Conservation (phyloP, 2,797 vertebrate genomes). For the Acanthopagrus latus region DNA sequence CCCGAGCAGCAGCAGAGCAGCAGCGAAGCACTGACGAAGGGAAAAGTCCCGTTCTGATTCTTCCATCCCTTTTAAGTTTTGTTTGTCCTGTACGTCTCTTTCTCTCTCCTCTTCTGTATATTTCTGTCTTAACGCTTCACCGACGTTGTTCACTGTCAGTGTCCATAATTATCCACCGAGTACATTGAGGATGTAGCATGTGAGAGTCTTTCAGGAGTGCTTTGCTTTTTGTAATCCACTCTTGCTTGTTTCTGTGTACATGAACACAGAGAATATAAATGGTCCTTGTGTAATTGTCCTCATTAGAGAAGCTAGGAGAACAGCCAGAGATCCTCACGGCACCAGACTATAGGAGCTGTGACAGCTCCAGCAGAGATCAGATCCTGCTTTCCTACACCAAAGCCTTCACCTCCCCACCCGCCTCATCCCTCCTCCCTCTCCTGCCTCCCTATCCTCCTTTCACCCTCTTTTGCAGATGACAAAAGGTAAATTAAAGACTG, state of each 20-base stretch:
- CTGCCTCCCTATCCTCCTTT: background rate
- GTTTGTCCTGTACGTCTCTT: background rate
- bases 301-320: slow-evolving; percentile 63
- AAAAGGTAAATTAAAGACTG: background rate
- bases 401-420: slow-evolving; percentile 29
- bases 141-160: background rate
- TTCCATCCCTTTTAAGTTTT: background rate
- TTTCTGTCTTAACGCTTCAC: background rate
- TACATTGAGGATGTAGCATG: slow-evolving; percentile 18
- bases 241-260: slow-evolving; percentile 27
- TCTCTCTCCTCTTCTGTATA: background rate
- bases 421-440: background rate
- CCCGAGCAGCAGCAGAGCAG: slow-evolving; percentile 2
- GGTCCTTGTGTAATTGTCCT: slow-evolving; percentile 70
- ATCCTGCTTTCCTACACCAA: slow-evolving; percentile 47
- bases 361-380: slow-evolving; percentile 66
- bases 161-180: slow-evolving; percentile 13
- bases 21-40: background rate
- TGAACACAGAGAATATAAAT: slow-evolving; percentile 38
- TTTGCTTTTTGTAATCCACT: slow-evolving; percentile 4
- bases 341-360: slow-evolving; percentile 44
- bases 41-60: slow-evolving; percentile 11
- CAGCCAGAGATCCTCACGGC: slow-evolving; percentile 57
- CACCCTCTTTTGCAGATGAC: background rate
- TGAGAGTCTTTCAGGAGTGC: slow-evolving; percentile 17